A percentile compares a stretch with the other conserved stretches of the same genome.
Conservation (phyloP, 1,140 invertebrate species). For the Venustaconcha ellipsiformis region DNA sequence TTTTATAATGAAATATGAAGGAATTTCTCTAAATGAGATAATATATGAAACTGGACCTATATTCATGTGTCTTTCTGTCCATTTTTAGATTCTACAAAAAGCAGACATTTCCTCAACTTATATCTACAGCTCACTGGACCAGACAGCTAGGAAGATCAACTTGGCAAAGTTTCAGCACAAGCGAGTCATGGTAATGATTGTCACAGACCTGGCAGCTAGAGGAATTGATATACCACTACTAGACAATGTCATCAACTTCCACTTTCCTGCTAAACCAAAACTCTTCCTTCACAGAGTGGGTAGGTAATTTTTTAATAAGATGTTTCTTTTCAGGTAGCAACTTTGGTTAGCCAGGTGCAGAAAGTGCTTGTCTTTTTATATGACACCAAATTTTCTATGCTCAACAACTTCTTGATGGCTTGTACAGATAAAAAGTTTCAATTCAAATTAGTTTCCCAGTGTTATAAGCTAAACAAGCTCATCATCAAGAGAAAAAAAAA, state of each 20-base stretch:
- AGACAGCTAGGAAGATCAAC: slow-evolving; percentile 96
- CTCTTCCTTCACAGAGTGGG: slow-evolving; percentile 98
- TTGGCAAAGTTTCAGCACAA: slow-evolving; percentile 88
- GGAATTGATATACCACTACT: slow-evolving; percentile 97
- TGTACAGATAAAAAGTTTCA: too few species aligned
- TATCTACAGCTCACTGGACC: slow-evolving; percentile 95
- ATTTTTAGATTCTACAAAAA: slow-evolving; percentile 81
- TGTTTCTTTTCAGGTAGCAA: too few species aligned
- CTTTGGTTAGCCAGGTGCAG: too few species aligned
- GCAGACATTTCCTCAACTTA: slow-evolving; percentile 87
- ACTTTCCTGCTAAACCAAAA: slow-evolving; percentile 97
- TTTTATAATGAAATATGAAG: too few species aligned
- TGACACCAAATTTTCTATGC: too few species aligned
- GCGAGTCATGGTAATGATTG: slow-evolving; percentile 79
- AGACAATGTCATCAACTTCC: slow-evolving; percentile 97
- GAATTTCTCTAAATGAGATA: too few species aligned
- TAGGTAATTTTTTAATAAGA: slow-evolving; percentile 70
- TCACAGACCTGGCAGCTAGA: slow-evolving; percentile 97
- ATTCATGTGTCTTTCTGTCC: not conserved
- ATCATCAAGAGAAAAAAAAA: too few species aligned
- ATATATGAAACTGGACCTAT: not conserved
- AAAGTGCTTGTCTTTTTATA: too few species aligned
- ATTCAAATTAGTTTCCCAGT: too few species aligned
- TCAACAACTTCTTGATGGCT: too few species aligned
- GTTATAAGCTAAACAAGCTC: too few species aligned